phyloP scores from a whole-genome alignment of 2,113 vertebrate species.

The Centropus unirufus region DNA sequence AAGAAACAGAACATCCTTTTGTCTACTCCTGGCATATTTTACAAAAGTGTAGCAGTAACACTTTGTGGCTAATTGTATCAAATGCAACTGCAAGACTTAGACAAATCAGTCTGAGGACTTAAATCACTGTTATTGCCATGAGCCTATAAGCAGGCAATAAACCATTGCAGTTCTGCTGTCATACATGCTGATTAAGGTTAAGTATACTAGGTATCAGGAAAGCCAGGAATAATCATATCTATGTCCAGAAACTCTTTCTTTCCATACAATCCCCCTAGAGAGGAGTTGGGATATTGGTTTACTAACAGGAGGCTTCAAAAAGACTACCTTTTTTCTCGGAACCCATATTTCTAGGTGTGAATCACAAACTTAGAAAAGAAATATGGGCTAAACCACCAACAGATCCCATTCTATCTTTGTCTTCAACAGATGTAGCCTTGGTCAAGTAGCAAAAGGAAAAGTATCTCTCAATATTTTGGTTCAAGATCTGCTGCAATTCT shows the following conservation, averaged over 20 bases:
- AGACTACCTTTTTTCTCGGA: not conserved
- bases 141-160: not conserved
- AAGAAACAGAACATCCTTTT: not conserved
- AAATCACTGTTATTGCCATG: not conserved
- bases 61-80: conserved; percentile 14
- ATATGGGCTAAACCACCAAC: not conserved
- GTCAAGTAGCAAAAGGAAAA: not conserved
- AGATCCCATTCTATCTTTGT: not conserved
- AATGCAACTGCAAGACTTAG: conserved; percentile 22
- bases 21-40: not conserved
- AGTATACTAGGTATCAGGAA: not conserved
- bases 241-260: not conserved
- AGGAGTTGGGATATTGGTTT: not conserved
- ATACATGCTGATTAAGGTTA: not conserved
- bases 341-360: not conserved
- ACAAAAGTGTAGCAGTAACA: not conserved
- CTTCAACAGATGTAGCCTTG: not conserved
- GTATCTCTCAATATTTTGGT: not conserved
- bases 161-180: not conserved
- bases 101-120: conserved; percentile 20
- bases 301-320: not conserved
- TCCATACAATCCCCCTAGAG: not conserved
- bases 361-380: not conserved
- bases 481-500: not conserved
- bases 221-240: not conserved